Base-by-base conservation (phyloP, 2,797 vertebrate species). In the Phrynocephalus guinanensis region DNA sequence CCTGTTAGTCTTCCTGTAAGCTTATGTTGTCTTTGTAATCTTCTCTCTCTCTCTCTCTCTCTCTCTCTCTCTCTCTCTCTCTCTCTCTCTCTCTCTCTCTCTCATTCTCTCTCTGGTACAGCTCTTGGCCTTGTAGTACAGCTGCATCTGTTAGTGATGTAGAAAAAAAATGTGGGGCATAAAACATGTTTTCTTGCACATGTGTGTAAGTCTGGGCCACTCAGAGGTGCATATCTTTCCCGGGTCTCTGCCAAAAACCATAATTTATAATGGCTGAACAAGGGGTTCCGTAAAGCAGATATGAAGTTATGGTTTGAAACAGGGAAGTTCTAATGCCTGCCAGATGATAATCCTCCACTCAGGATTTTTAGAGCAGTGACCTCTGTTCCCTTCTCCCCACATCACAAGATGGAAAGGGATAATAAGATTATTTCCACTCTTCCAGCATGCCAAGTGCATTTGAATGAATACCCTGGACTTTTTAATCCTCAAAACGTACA, bases 81-180 rank as follows among this genome's bases (percentile, higher is more conserved):
- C 82, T 11, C 0, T 90, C 78, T 84, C 73, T 11, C 0, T 90
- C 78, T 84, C 73, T 90, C 91, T 1, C 33, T n/a, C n/a, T n/a
- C n/a, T n/a, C 33, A 33, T 82, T 11, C 0, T 90, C 78, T 84
- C 73, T 90, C 91, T 1, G 30, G 67, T 72, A 88, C 0, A 2
- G 84, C 93, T 88, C 88, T 85, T 94, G 95, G 93, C 87, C 93
- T 92, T 77, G 33, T 28, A 75, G 92, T 76, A 87, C 50, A 77
- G 13, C 80, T 50, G 93, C 96, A 96, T 97, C 96, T 97, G 96
- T 95, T 96, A 96, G 87, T 92, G 96, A 97, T 95, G 95, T 86
- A 89, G 94, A 95, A 91, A 94, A 91, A 94, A 94, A 94, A 94
- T 67, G 70, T 38, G 38, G 72, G 66, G 77, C 83, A 88, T 85